These are phyloP conservation scores for Lagodon rhomboides DNA, from an alignment of 2,797 vertebrate genomes.

Conservation along the genomic window DNA sequence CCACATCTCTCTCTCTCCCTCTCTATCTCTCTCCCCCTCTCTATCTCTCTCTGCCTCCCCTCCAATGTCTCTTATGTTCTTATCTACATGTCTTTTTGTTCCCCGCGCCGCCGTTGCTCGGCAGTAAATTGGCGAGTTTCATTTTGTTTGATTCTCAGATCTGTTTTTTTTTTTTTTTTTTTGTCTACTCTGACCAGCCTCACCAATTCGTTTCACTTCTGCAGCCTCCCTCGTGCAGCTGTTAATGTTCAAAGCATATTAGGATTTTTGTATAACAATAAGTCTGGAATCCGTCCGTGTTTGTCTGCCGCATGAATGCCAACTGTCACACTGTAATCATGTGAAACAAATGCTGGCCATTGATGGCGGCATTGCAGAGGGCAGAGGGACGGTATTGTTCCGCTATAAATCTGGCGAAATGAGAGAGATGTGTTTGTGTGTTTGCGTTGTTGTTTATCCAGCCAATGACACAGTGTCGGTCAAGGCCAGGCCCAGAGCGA, in stretches of 20 bases:
- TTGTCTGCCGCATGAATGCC: slow-evolving; percentile 54
- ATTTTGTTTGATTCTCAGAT: slow-evolving; percentile 58
- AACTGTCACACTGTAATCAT: slow-evolving; percentile 64
- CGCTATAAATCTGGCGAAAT: slow-evolving; percentile 50
- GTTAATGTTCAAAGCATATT: slow-evolving; percentile 65
- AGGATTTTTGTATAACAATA: slow-evolving; percentile 58
- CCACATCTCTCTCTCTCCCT: slow-evolving; percentile 4
- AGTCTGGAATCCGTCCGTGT: slow-evolving; percentile 46
- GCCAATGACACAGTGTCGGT: slow-evolving; percentile 22
- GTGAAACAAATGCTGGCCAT: slow-evolving; percentile 58
- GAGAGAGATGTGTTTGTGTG: slow-evolving; percentile 38
- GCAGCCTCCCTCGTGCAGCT: slow-evolving; percentile 33
- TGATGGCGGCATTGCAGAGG: slow-evolving; percentile 53
- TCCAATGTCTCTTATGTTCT: slow-evolving; percentile 56
- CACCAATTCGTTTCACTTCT: slow-evolving; percentile 56
- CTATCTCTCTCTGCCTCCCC: slow-evolving; percentile 41
- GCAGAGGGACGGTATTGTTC: slow-evolving; percentile 55
- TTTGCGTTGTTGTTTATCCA: slow-evolving; percentile 43
- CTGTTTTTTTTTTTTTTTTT: slow-evolving; percentile 15
- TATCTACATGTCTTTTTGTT: slow-evolving; percentile 54
- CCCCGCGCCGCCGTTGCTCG: slow-evolving; percentile 16
- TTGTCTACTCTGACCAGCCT: slow-evolving; percentile 53
- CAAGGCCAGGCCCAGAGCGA: slow-evolving; percentile 52
- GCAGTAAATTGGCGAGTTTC: slow-evolving; percentile 59
- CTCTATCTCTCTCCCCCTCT: neutral